These are phyloP conservation scores for Machimus atricapillus DNA, from an alignment of 2,888 invertebrate species.

Conservation along the genomic window DNA sequence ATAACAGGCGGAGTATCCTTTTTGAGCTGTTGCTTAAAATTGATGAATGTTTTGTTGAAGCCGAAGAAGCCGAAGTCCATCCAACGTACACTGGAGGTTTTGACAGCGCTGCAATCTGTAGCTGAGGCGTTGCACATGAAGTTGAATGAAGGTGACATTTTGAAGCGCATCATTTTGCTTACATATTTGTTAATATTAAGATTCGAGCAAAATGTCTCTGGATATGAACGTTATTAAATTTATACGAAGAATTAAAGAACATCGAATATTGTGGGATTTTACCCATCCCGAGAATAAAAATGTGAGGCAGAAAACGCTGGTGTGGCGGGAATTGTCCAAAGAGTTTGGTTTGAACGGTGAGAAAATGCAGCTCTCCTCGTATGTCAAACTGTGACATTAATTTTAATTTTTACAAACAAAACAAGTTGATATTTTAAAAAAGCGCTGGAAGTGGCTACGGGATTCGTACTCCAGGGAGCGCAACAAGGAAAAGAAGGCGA, in stretches of 20 bases:
- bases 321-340: background rate
- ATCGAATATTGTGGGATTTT: background rate
- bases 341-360: background rate
- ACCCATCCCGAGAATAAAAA: background rate
- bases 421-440: background rate
- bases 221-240: background rate
- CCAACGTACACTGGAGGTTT: background rate
- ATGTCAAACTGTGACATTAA: background rate
- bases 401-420: background rate
- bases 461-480: background rate
- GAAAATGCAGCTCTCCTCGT: background rate
- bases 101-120: background rate
- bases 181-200: background rate
- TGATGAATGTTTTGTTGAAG: background rate
- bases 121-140: background rate
- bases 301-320: background rate
- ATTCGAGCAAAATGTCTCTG: background rate
- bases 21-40: no score
- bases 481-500: background rate
- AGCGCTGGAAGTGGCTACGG: background rate
- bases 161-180: background rate
- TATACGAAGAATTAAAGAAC: background rate
- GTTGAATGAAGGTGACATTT: background rate
- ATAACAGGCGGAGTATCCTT: fast-evolving
- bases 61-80: background rate